phyloP scores from a whole-genome alignment of 2,888 invertebrate species.

The Digitonthophagus gazella region DNA sequence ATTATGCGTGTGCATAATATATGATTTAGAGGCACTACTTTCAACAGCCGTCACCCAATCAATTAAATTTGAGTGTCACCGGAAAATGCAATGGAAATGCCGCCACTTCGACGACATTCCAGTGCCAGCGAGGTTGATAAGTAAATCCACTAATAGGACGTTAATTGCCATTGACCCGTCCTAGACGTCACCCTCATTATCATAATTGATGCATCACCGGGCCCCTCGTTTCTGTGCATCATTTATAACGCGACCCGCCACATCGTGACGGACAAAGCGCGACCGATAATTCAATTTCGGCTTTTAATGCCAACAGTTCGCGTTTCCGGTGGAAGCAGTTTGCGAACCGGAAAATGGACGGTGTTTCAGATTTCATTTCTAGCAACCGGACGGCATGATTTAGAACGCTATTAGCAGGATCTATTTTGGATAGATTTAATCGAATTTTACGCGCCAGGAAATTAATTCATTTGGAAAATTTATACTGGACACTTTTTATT shows the following conservation, averaged over 20 bases:
- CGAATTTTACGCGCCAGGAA: not conserved
- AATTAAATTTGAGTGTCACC: no score
- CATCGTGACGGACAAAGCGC: not conserved
- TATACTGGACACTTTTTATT: not conserved
- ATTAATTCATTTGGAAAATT: constrained; percentile 1
- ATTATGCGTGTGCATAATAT: no score
- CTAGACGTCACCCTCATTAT: not conserved
- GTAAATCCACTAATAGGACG: not conserved
- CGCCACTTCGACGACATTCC: not conserved
- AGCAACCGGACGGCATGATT: not conserved
- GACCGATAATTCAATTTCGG: not conserved
- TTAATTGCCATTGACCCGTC: not conserved
- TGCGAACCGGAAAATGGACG: not conserved
- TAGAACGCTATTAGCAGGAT: no score
- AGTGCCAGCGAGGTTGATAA: not conserved
- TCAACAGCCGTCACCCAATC: no score
- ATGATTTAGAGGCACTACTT: no score
- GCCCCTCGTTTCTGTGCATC: not conserved
- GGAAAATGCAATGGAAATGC: no score
- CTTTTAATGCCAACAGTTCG: not conserved
- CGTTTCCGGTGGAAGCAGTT: not conserved
- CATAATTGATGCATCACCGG: not conserved
- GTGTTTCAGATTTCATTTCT: not conserved
- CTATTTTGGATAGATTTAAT: no score
- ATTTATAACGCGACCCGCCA: not conserved